Conservation (phyloP, 2,888 invertebrate genomes). For the Tuberolachnus salignus region DNA sequence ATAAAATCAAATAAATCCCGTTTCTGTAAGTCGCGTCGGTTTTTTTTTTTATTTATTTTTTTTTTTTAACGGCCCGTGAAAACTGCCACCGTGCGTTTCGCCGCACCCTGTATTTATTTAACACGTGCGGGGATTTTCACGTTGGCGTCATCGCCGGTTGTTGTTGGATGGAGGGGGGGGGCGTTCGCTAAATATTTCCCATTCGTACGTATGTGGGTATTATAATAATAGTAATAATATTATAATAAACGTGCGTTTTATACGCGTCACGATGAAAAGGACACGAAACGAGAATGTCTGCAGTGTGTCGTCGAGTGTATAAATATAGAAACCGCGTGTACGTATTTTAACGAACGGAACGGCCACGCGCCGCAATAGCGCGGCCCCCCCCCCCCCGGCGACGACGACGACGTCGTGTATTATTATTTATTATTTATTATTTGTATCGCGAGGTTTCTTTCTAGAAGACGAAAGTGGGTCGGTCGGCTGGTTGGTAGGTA, state of each 20-base stretch:
- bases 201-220: background rate
- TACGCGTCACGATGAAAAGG: conserved; percentile 8
- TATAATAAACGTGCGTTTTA: too few species aligned
- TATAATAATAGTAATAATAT: too few species aligned
- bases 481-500: background rate
- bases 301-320: background rate
- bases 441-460: conserved; percentile 33
- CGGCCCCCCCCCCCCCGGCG: too few species aligned
- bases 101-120: conserved; percentile 14
- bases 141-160: too few species aligned
- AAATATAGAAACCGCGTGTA: background rate
- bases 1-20: too few species aligned
- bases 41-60: too few species aligned
- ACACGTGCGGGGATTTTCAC: background rate
- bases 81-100: too few species aligned
- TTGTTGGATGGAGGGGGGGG: background rate
- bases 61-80: too few species aligned
- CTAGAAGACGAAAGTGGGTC: conserved; percentile 56
- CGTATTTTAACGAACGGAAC: background rate
- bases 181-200: background rate
- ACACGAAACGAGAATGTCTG: background rate
- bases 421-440: background rate
- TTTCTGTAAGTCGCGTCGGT: too few species aligned
- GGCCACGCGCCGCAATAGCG: background rate
- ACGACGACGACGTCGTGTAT: conserved; percentile 10